Percentiles rank a stretch among this genome's conserved stretches.
Evolutionary conservation across 2,113 vertebrate species (phyloP).

Genomic region (Sturnus vulgaris): DNA sequence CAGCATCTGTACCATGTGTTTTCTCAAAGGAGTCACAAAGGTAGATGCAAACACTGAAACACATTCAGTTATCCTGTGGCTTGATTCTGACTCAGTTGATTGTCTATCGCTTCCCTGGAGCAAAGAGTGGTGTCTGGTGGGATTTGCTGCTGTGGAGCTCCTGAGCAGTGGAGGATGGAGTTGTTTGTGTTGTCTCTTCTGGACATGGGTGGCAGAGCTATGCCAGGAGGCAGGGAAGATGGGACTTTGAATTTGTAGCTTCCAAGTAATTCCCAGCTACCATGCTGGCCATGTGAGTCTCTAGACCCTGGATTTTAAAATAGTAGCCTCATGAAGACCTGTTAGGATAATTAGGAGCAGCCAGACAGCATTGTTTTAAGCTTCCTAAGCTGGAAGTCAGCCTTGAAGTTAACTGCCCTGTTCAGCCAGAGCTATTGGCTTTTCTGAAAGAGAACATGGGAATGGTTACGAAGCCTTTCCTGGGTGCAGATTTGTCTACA

Average conservation of each 20-base stretch:
- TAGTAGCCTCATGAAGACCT: neutral
- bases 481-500: neutral
- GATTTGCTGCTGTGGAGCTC: neutral
- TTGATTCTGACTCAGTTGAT: neutral
- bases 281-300: neutral
- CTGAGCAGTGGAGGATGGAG: neutral
- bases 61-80: neutral
- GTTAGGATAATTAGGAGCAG: neutral
- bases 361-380: neutral
- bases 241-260: neutral
- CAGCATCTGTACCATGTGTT: neutral
- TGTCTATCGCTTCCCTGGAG: neutral
- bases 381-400: neutral
- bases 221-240: neutral
- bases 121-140: neutral
- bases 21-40: neutral
- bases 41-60: neutral
- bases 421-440: neutral
- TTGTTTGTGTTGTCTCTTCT: neutral
- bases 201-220: rapidly evolving
- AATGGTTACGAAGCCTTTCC: neutral
- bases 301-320: neutral
- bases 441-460: neutral
- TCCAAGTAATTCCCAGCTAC: neutral
- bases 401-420: neutral